Conservation (phyloP, 2,797 vertebrate genomes). For the Pipistrellus kuhlii region DNA sequence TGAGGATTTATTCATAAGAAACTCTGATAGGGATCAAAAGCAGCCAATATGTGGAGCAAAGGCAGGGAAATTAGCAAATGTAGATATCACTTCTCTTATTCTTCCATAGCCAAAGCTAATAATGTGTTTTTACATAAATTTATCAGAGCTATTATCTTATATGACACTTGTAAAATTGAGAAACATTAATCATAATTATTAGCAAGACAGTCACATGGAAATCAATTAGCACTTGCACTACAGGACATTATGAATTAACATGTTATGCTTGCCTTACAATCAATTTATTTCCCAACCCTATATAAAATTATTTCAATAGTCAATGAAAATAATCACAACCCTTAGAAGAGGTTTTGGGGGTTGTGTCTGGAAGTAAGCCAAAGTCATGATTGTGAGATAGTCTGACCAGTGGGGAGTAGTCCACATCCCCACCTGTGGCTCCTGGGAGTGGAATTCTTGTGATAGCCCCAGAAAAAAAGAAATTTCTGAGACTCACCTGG, state of each 20-base stretch:
- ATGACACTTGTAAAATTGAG: slow-evolving; percentile 33
- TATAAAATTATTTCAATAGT: slow-evolving; percentile 3
- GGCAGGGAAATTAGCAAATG: not conserved
- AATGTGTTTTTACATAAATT: slow-evolving; percentile 44
- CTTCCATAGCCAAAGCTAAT: not conserved
- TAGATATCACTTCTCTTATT: not conserved
- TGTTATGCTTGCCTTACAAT: slow-evolving; percentile 16
- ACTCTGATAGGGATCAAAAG: not conserved
- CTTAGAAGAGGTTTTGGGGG: not conserved
- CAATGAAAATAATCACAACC: not conserved
- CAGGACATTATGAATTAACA: slow-evolving; percentile 9
- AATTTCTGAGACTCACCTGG: not conserved
- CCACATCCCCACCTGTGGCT: not conserved
- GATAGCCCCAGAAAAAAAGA: not conserved
- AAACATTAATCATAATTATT: slow-evolving; percentile 48
- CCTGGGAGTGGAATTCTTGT: not conserved
- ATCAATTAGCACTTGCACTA: slow-evolving; percentile 58
- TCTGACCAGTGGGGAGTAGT: not conserved
- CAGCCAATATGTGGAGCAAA: not conserved
- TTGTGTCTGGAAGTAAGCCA: not conserved
- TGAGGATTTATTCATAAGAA: not conserved
- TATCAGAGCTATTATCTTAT: slow-evolving; percentile 24
- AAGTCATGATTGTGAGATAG: not conserved
- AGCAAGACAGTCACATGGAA: slow-evolving; percentile 27
- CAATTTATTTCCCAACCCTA: not conserved